Conservation (phyloP, 2,797 vertebrate species). For the Lindbergichthys nudifrons region DNA sequence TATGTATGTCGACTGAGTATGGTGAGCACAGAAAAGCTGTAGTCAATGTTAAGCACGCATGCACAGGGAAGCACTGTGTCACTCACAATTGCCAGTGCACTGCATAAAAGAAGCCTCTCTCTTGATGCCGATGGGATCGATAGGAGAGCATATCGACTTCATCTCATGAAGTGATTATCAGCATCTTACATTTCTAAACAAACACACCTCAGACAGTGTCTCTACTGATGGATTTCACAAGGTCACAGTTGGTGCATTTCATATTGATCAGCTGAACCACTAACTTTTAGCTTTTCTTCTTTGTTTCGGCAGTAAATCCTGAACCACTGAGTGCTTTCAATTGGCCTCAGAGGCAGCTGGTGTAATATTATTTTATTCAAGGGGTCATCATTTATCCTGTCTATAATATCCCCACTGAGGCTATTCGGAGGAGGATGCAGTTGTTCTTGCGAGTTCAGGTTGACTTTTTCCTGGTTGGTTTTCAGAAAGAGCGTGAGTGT, state of each 20-base stretch:
- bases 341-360: constrained; percentile 52
- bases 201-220: constrained; percentile 38
- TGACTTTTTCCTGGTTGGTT: constrained; percentile 27
- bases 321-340: constrained; percentile 57
- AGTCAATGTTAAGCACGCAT: constrained; percentile 15
- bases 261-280: constrained; percentile 50
- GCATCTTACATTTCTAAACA: constrained; percentile 39
- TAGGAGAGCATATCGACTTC: constrained; percentile 34
- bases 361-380: constrained; percentile 65
- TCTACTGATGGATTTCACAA: constrained; percentile 43
- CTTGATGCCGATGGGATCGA: constrained; percentile 43
- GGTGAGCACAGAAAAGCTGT: not conserved
- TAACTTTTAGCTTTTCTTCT: constrained; percentile 49
- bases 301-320: constrained; percentile 57
- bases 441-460: constrained; percentile 50
- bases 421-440: constrained; percentile 42
- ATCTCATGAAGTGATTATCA: constrained; percentile 36
- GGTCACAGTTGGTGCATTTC: constrained; percentile 41
- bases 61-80: not conserved
- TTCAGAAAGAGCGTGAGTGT: constrained; percentile 38
- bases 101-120: constrained; percentile 9
- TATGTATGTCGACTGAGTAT: not conserved
- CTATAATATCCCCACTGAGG: constrained; percentile 61
- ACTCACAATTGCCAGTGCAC: not conserved
- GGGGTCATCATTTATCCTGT: constrained; percentile 66